Evolutionary conservation across 2,113 vertebrate genomes (phyloP).

Genomic region (Brachypteracias leptosomus): DNA sequence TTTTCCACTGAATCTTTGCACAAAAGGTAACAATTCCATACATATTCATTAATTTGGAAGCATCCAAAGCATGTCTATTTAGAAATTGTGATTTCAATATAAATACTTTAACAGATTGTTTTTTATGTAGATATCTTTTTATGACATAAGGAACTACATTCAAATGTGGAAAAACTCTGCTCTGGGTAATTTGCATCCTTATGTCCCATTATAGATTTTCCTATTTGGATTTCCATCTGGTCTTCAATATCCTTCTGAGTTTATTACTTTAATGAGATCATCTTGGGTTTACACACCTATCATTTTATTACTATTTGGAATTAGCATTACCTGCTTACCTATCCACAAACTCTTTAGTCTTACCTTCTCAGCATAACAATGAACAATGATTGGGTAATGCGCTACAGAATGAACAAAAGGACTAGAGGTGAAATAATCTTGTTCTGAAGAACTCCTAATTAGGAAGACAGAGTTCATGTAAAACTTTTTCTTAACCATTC

Average conservation of each 20-base stretch:
- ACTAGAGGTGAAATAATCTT: background rate
- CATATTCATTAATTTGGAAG: slow-evolving; percentile 51
- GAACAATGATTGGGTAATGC: background rate
- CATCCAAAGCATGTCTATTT: slow-evolving; percentile 42
- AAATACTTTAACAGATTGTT: slow-evolving; percentile 77
- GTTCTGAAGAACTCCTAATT: background rate
- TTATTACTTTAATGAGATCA: slow-evolving; percentile 75
- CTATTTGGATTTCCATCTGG: slow-evolving; percentile 77
- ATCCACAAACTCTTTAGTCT: slow-evolving; percentile 10
- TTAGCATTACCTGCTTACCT: slow-evolving; percentile 47
- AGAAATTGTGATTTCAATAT: slow-evolving; percentile 64
- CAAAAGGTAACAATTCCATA: slow-evolving; percentile 41
- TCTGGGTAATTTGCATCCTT: slow-evolving; percentile 75
- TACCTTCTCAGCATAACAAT: slow-evolving; percentile 36
- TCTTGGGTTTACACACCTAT: slow-evolving; percentile 62
- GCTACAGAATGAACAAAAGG: background rate
- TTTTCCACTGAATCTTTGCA: slow-evolving; percentile 23
- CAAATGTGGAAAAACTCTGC: slow-evolving; percentile 71
- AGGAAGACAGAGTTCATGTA: background rate
- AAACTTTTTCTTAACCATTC: background rate
- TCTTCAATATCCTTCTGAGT: slow-evolving; percentile 64
- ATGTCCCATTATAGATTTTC: slow-evolving; percentile 72
- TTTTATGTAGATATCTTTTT: slow-evolving; percentile 75
- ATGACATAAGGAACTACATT: slow-evolving; percentile 70
- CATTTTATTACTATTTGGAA: slow-evolving; percentile 67